phyloP scores from a whole-genome alignment of 2,113 vertebrate genomes.

The Oreochromis aureus region DNA sequence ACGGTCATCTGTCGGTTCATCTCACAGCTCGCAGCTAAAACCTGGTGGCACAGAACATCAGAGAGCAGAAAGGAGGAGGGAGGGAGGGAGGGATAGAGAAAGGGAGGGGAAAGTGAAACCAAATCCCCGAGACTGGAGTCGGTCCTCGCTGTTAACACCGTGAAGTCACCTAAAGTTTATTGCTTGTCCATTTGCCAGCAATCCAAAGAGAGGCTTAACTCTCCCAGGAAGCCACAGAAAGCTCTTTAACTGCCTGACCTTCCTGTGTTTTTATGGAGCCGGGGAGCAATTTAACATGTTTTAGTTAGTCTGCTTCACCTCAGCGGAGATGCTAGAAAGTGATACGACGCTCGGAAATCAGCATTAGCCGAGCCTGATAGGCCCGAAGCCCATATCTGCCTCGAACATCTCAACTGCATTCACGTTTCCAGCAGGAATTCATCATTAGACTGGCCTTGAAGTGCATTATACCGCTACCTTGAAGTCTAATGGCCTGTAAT shows the following conservation, averaged over 20 bases:
- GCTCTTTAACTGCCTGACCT: conserved; percentile 44
- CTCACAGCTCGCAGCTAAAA: conserved; percentile 24
- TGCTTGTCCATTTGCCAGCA: conserved; percentile 45
- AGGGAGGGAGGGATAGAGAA: neutral
- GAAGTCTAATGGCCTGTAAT: conserved; percentile 22
- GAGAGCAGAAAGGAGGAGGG: neutral
- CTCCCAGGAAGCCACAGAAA: conserved; percentile 35
- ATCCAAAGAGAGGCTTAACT: conserved; percentile 5
- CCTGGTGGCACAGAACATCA: conserved; percentile 12
- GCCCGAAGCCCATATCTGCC: conserved; percentile 25
- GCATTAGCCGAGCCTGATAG: neutral
- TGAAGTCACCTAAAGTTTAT: conserved; percentile 54
- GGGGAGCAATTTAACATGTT: conserved; percentile 42
- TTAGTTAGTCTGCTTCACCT: conserved; percentile 27
- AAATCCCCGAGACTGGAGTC: conserved; percentile 5
- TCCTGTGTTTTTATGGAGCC: conserved; percentile 46
- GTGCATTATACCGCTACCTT: conserved; percentile 29
- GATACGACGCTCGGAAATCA: conserved; percentile 40
- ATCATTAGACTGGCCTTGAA: conserved; percentile 20
- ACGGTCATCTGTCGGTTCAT: conserved; percentile 38
- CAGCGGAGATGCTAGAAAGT: conserved; percentile 25
- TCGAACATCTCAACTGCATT: conserved; percentile 19
- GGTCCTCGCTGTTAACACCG: conserved; percentile 18
- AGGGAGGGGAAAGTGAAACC: conserved; percentile 5
- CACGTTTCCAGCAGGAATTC: conserved; percentile 6